These are phyloP conservation scores for Salmo trutta DNA, from an alignment of 2,797 vertebrate species.

Conservation along the genomic window DNA sequence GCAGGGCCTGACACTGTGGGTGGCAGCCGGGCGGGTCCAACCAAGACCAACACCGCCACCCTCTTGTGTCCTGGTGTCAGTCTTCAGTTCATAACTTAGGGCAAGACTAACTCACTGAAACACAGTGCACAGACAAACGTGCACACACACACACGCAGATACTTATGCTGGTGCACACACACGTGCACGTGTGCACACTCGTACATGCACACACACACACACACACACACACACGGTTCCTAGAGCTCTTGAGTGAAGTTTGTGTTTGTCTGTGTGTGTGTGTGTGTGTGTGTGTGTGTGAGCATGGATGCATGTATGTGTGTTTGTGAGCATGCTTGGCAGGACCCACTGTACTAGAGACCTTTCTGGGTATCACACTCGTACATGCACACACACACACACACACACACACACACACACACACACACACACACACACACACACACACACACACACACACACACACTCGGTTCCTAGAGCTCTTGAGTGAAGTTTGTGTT, in stretches of 20 bases:
- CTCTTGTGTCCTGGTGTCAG: conserved; percentile 15
- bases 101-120: conserved; percentile 14
- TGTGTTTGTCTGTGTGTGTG: conserved; percentile 8
- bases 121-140: neutral
- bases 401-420: neutral
- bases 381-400: neutral
- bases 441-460: neutral
- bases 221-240: neutral
- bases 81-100: conserved; percentile 31
- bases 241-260: neutral
- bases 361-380: conserved; percentile 30
- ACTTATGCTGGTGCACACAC: too few species aligned
- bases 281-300: conserved; percentile 9
- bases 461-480: conserved; percentile 12
- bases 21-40: conserved; percentile 46
- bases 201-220: too few species aligned
- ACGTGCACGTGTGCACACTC: neutral
- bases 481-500: neutral
- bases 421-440: neutral
- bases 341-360: neutral
- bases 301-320: conserved; percentile 5
- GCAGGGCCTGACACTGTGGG: conserved; percentile 46
- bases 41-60: conserved; percentile 22
- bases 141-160: too few species aligned
- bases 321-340: conserved; percentile 5